phyloP scores from a whole-genome alignment of 2,888 invertebrate species.

The Eugnorisma glareosa region DNA sequence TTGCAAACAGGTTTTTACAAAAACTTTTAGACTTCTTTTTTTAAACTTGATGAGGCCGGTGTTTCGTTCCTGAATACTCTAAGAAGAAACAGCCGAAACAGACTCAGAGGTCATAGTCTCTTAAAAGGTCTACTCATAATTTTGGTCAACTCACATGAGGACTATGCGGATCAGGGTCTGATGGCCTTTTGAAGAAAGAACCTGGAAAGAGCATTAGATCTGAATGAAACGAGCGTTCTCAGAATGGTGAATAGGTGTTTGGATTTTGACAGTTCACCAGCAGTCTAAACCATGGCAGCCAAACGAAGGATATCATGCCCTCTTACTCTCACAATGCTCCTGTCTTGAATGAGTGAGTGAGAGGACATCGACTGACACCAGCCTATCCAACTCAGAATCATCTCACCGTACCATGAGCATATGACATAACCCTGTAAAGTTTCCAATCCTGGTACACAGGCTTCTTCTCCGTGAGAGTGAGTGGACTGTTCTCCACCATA shows the following conservation, averaged over 20 bases:
- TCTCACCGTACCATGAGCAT: not conserved
- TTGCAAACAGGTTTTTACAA: too few species aligned
- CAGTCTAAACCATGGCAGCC: not conserved
- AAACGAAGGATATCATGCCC: not conserved
- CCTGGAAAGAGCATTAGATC: not conserved
- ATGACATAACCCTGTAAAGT: not conserved
- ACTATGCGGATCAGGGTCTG: too few species aligned
- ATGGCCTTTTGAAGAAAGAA: not conserved
- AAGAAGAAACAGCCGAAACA: too few species aligned
- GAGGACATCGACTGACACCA: too few species aligned
- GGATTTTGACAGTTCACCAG: fast-evolving
- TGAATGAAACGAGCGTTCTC: not conserved
- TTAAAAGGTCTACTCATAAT: too few species aligned
- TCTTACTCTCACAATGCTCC: not conserved
- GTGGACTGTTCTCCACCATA: not conserved
- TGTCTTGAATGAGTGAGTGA: not conserved
- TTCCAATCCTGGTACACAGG: too few species aligned
- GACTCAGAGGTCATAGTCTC: too few species aligned
- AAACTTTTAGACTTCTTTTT: too few species aligned
- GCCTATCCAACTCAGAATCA: not conserved
- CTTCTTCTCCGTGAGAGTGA: not conserved
- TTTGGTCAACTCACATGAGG: too few species aligned
- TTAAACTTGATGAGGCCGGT: too few species aligned
- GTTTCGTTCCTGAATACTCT: too few species aligned
- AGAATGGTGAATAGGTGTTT: not conserved